Conservation (phyloP, 2,888 invertebrate genomes). For the Tipula confusa region DNA sequence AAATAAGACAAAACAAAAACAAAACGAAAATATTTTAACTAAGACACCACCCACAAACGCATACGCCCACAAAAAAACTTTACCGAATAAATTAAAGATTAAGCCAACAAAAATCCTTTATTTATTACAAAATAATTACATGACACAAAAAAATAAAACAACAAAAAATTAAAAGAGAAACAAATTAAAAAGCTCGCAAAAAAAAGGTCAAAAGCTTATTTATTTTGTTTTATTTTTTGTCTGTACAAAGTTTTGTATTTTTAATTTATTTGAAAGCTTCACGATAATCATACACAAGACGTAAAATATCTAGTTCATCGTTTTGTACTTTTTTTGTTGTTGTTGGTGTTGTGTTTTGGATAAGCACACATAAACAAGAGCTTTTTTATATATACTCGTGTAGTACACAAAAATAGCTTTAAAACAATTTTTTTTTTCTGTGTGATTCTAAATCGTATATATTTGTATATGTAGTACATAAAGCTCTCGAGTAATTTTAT, state of each 20-base stretch:
- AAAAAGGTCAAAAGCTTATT: background rate
- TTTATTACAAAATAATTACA: background rate
- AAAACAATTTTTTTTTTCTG: background rate
- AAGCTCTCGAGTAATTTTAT: background rate
- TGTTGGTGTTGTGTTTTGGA: background rate
- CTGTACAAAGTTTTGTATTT: background rate
- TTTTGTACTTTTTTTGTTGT: background rate
- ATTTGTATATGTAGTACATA: background rate
- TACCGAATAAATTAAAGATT: background rate
- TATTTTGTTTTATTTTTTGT: background rate
- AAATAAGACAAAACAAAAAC: background rate
- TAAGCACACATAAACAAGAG: background rate
- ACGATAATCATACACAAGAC: conserved; percentile 3
- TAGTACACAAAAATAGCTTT: background rate
- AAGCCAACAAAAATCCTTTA: background rate
- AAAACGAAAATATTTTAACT: background rate
- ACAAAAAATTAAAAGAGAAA: background rate
- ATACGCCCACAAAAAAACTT: background rate
- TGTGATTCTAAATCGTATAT: background rate
- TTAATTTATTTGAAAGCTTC: conserved; percentile 12
- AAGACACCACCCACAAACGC: background rate
- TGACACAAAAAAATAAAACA: background rate
- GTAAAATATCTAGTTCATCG: background rate
- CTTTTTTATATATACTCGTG: background rate
- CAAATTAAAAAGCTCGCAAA: background rate